Conservation (phyloP, 2,113 vertebrate species). For the Dipodomys merriami region DNA sequence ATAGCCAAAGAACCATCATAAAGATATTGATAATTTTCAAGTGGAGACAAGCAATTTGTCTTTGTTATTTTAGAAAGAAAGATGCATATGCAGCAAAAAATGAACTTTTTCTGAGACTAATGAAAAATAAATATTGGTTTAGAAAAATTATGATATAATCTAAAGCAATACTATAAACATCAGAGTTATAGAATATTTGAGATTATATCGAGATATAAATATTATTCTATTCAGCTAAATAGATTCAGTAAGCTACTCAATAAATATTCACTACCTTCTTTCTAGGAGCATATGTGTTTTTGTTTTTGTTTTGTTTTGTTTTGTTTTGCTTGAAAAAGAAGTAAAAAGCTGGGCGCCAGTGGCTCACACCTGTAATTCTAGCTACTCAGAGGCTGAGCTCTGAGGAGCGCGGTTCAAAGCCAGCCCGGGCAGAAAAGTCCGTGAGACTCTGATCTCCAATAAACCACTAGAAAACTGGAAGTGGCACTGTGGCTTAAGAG, state of each 20-base stretch:
- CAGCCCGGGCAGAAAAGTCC: no score
- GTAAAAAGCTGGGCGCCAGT: not conserved
- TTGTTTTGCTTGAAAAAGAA: not conserved
- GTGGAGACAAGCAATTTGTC: not conserved
- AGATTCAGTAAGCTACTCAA: not conserved
- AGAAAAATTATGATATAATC: constrained; percentile 14
- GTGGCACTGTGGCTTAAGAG: no score
- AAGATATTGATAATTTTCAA: not conserved
- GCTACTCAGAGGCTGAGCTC: no score
- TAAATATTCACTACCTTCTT: not conserved
- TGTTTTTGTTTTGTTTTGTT: no score
- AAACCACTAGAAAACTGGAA: no score
- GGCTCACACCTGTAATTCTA: not conserved
- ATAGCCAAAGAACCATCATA: constrained; percentile 45
- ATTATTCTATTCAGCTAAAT: no score
- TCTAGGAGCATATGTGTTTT: not conserved
- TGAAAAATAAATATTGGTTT: constrained; percentile 30
- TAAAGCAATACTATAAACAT: not conserved
- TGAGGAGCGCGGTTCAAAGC: no score
- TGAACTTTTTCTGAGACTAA: not conserved
- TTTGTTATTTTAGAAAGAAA: constrained; percentile 41
- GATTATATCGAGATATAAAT: no score
- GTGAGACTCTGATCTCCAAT: no score
- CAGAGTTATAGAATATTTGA: no score
- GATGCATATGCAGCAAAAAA: not conserved